These are phyloP conservation scores for Ectemnius cavifrons DNA, from an alignment of 2,888 invertebrate genomes.

Conservation along the genomic window DNA sequence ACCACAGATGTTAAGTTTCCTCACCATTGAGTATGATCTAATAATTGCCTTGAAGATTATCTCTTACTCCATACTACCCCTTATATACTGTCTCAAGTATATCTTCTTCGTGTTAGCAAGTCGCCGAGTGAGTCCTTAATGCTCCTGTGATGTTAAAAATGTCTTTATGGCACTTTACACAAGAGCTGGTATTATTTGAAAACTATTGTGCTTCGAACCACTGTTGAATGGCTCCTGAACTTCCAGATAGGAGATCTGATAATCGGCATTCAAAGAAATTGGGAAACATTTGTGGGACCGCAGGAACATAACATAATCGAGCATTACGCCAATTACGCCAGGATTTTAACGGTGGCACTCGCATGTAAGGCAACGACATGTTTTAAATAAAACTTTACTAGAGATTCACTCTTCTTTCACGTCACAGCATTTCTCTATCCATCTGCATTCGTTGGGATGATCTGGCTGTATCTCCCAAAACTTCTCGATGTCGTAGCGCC, in stretches of 20 bases:
- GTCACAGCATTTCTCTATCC: not conserved
- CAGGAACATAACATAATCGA: not conserved
- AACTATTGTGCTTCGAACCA: not conserved
- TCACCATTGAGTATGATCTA: not conserved
- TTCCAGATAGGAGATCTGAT: not conserved
- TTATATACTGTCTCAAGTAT: not conserved
- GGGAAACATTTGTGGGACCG: not conserved
- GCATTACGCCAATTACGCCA: not conserved
- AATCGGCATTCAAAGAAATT: not conserved
- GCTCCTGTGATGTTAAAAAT: not conserved
- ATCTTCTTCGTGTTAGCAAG: not conserved
- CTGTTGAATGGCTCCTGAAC: not conserved
- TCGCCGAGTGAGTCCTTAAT: not conserved
- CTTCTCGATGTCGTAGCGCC: slow-evolving; percentile 16
- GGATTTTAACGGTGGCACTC: not conserved
- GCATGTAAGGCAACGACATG: not conserved
- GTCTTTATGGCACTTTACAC: not conserved
- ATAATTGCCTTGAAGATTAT: not conserved
- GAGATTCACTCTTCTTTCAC: too few relatives aligned
- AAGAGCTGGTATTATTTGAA: not conserved
- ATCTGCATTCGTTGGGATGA: not conserved
- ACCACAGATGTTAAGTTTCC: not conserved
- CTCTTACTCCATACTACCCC: not conserved
- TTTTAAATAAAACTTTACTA: not conserved
- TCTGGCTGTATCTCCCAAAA: not conserved